phyloP scores from a whole-genome alignment of 1,140 invertebrate genomes.

The Diuraphis noxia region DNA sequence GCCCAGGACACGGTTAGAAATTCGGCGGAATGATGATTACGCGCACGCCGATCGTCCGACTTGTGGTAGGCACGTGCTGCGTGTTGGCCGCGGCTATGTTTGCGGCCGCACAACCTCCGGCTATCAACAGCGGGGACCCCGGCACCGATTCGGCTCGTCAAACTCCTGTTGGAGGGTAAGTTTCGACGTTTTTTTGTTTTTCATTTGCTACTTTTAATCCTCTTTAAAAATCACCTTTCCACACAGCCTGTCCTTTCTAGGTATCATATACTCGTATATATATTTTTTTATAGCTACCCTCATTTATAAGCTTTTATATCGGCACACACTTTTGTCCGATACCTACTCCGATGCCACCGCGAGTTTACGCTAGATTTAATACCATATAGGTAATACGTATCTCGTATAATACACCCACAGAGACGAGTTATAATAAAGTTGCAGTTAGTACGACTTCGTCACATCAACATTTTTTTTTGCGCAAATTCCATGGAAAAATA shows the following conservation, averaged over 20 bases:
- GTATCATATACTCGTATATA: too few relatives aligned
- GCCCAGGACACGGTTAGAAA: neutral
- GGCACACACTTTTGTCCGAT: neutral
- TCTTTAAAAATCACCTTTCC: too few relatives aligned
- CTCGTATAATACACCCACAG: neutral
- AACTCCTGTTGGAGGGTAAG: conserved; percentile 39
- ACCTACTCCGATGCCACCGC: too few relatives aligned
- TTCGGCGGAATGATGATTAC: neutral
- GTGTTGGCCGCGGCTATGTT: neutral
- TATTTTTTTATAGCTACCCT: too few relatives aligned
- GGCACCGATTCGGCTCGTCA: neutral
- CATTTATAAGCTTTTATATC: neutral
- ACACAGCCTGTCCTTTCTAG: too few relatives aligned
- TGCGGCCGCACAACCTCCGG: conserved; percentile 29
- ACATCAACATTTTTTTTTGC: neutral
- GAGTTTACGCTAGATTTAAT: neutral
- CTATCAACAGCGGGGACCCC: conserved; percentile 40
- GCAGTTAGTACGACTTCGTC: neutral
- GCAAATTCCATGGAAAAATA: neutral
- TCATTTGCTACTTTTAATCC: neutral
- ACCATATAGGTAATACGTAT: too few relatives aligned
- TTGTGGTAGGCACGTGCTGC: neutral
- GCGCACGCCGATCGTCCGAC: neutral
- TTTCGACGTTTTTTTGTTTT: neutral
- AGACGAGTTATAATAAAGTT: neutral